Evolutionary conservation across 2,113 vertebrate species (phyloP), one percentile per base, ranked within the genome.

Genomic region (Sterrhoptilus dennistouni): DNA sequence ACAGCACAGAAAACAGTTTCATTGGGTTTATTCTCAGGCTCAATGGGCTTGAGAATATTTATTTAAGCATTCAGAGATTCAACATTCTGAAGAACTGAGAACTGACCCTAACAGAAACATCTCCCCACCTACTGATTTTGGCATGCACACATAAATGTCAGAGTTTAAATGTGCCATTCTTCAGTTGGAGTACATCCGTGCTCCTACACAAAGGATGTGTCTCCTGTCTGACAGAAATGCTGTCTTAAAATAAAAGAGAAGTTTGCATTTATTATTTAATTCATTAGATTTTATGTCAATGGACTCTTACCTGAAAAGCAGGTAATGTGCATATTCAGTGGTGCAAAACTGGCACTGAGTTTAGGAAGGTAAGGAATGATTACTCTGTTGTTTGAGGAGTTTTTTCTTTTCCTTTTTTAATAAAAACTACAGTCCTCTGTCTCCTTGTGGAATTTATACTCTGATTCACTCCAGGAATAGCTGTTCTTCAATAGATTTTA

Each of bases 121-220:
- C 13, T 69, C 4, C 40, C n/a, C 78, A 56, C 18, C 18, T 9
- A 1, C 8, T 23, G 35, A 4, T 21, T 15, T 28, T 19, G 54
- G 11, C 7, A 16, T 3, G 22, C 31, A 29, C 19, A 6, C 11
- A 9, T 3, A 12, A 21, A 6, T 11, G 12, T 0, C 42, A 21
- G 14, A 10, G 10, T 19, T 53, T 24, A 12, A 33, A 16, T 2
- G 9, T 44, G 56, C 60, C 36, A 1, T 31, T 8, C 42, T 44
- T 64, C 50, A 29, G 12, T 9, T 57, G 40, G 23, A 35, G 2
- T 52, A 11, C 44, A 3, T 7, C 1, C 1, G 6, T 66, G 31
- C 5, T 14, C 31, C 33, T 8, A 9, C 17, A 13, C 1, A 0
- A 31, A 20, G 14, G 33, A 10, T 28, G 14, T 42, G 47, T 20